Evolutionary conservation across 2,797 vertebrate genomes (phyloP), one percentile per base, ranked within the genome.

Genomic region (Hydrocynus forskahlii): DNA sequence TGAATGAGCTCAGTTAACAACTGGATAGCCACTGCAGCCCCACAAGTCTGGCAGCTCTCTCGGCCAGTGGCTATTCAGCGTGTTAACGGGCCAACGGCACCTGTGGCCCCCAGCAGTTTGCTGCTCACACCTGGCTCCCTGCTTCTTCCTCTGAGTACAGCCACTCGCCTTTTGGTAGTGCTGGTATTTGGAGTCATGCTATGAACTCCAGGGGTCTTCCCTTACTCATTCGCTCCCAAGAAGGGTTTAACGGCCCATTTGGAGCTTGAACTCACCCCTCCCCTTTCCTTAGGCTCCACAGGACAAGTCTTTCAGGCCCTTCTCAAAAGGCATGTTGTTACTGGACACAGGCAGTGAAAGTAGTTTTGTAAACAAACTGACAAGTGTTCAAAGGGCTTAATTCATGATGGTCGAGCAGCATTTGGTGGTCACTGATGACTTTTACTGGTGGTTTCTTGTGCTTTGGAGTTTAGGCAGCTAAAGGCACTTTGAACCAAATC

Each of bases 1-100:
- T 83, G 74, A 85, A 83, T 79, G 45, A 79, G 50, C 57, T 62
- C 69, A 66, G 71, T 79, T 75, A 68, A 57, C 54, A 78, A 69
- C 78, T 77, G 50, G 9, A 9, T 73, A 55, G 75, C 12, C 68
- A 75, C 43, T 0, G 1, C 54, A 55, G 72, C 13, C 40, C 12
- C 60, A 60, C 12, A 9, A 21, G 73, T 83, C 83, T 77, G 40
- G 43, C 83, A 76, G 40, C 63, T 69, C 60, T 63, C 52, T 35
- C 59, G 21, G 21, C 60, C 70, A 55, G 70, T 79, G 48, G n/a
- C 9, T 60, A n/a, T 76, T 83, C 40, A 64, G 14, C 1, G 17
- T 73, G 40, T 50, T 85, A 85, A 85, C 5, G n/a, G 57, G 68
- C 19, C 59, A 40, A 40, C 55, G 23, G 62, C 81, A 83, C 83